Percentiles rank a stretch among this genome's conserved stretches.
These are phyloP conservation scores for Elymnias hypermnestra DNA, from an alignment of 1,140 invertebrate genomes.

Conservation along the genomic window DNA sequence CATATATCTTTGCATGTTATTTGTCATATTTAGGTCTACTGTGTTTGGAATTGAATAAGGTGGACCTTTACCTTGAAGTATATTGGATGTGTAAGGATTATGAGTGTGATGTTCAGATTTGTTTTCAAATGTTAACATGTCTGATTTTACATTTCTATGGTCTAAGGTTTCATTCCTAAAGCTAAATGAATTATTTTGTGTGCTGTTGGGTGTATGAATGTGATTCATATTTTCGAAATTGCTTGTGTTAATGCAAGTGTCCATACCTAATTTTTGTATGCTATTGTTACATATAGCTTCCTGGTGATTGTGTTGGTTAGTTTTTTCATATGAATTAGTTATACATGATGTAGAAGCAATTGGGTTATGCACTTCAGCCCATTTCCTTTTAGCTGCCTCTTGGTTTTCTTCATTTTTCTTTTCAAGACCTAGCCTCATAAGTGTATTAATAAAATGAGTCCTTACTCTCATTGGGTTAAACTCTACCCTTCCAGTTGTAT, in stretches of 20 bases:
- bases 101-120: conserved; percentile 41
- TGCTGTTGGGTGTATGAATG: conserved; percentile 23
- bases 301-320: conserved; percentile 43
- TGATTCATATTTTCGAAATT: conserved; percentile 81
- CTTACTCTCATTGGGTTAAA: conserved; percentile 96
- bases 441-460: conserved; percentile 98
- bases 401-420: conserved; percentile 72
- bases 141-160: conserved; percentile 36
- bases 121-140: conserved; percentile 45
- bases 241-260: conserved; percentile 79
- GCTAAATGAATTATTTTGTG: conserved; percentile 41
- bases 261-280: conserved; percentile 74
- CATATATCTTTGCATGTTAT: conserved; percentile 61
- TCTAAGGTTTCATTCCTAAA: conserved; percentile 37
- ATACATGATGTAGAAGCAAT: conserved; percentile 37
- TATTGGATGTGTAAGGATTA: conserved; percentile 57
- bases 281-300: conserved; percentile 73
- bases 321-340: conserved; percentile 38
- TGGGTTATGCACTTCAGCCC: conserved; percentile 44
- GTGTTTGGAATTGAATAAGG: conserved; percentile 45
- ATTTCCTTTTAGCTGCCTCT: conserved; percentile 58
- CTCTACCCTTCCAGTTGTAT: conserved; percentile 94
- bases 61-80: conserved; percentile 63
- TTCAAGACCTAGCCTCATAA: conserved; percentile 96
- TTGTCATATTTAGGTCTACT: conserved; percentile 51